Evolutionary conservation across 2,888 invertebrate genomes (phyloP).

Genomic region (Drosophila kanekoi): DNA sequence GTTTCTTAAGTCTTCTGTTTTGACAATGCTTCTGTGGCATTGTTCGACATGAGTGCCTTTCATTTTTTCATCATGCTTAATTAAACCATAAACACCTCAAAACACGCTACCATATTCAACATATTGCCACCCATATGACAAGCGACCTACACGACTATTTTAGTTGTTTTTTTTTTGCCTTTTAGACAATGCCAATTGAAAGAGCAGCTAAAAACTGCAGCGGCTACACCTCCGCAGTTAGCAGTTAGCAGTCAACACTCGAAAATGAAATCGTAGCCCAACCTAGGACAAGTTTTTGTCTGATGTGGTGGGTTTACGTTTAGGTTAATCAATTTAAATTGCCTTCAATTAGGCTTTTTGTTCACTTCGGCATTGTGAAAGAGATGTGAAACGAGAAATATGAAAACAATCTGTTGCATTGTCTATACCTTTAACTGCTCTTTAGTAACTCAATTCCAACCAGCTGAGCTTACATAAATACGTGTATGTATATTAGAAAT

Average conservation of each 20-base stretch:
- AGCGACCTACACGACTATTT: slow-evolving; percentile 53
- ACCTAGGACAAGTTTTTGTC: slow-evolving; percentile 54
- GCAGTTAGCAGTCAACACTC: slow-evolving; percentile 23
- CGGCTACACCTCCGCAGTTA: slow-evolving; percentile 53
- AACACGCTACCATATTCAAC: slow-evolving; percentile 73
- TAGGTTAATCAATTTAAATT: slow-evolving; percentile 79
- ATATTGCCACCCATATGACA: slow-evolving; percentile 63
- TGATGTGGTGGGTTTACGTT: slow-evolving; percentile 54
- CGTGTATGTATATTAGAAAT: slow-evolving; percentile 29
- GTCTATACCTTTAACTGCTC: slow-evolving; percentile 27
- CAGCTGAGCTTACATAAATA: slow-evolving; percentile 41
- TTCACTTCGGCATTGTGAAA: slow-evolving; percentile 50
- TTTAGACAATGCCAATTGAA: slow-evolving; percentile 68
- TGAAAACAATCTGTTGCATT: slow-evolving; percentile 52
- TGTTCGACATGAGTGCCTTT: slow-evolving; percentile 51
- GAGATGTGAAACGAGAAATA: slow-evolving; percentile 40
- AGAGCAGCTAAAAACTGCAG: slow-evolving; percentile 67
- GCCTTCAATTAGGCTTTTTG: slow-evolving; percentile 77
- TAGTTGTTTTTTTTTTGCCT: slow-evolving; percentile 9
- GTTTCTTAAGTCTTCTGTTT: slow-evolving; percentile 40
- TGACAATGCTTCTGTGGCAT: slow-evolving; percentile 28
- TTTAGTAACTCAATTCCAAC: slow-evolving; percentile 48
- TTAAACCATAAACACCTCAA: slow-evolving; percentile 78
- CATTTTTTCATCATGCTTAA: slow-evolving; percentile 65
- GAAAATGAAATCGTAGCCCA: slow-evolving; percentile 42